Base-by-base conservation (phyloP, 2,888 invertebrate species). In the Hirtodrosophila alboralis region DNA sequence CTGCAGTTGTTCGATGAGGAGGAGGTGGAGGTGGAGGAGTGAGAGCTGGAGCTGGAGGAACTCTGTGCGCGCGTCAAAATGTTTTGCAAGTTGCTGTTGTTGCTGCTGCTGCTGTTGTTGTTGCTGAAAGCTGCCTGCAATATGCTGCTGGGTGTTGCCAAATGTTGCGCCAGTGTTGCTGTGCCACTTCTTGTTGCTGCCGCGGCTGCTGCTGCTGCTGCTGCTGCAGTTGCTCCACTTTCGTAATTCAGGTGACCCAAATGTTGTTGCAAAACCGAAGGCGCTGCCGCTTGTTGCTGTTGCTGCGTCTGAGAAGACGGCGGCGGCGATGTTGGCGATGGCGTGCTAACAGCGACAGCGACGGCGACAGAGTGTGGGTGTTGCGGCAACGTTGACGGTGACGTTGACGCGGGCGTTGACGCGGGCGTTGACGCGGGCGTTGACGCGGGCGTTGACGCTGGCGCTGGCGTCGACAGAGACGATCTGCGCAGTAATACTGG, bases 221-320 rank as follows among this genome's bases (percentile, higher is more conserved):
- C 66, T 52, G 75, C 63, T 75, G 74, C 69, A 72, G 79, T 65
- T 66, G 84, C 71, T 78, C 80, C 85, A 83, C 88, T 84, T 86
- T 84, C 87, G 70, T 75, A 89, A 88, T 88, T 87, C 69, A 88
- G 88, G 84, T 89, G 89, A 86, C 90, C 89, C 84, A 90, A 89
- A 89, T 89, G 90, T 68, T 88, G 88, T 79, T 88, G 88, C 84
- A 88, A 86, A 71, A 89, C 89, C 65, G 88, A 81, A 72, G 87
- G 71, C 76, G 65, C 68, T 40, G 62, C 59, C 57, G 67, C 60
- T 59, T 64, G 71, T 33, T 58, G 68, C 40, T 60, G 75, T 33
- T 63, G 75, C 36, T 51, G 69, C 34, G 40, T 58, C 44, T 51
- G 69, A 16, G 64, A 56, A 26, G 62, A 53, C 34, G 69, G 58